Conservation (phyloP, 2,797 vertebrate species). For the Rhincodon typus region DNA sequence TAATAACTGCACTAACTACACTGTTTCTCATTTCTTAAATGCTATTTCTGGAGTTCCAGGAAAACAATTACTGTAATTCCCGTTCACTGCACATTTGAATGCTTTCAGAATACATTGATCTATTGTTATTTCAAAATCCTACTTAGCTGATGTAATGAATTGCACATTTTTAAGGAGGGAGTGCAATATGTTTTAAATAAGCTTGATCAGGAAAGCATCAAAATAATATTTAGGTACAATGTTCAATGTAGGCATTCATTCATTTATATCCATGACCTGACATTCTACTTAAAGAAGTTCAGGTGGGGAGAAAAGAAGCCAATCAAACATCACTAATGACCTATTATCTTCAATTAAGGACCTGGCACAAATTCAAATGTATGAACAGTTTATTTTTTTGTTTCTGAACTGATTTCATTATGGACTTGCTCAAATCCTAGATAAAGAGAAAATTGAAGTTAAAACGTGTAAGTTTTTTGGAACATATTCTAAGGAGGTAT, state of each 20-base stretch:
- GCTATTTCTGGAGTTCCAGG: not conserved
- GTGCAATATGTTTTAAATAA: not conserved
- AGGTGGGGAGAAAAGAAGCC: not conserved
- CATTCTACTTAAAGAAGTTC: not conserved
- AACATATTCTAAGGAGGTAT: not conserved
- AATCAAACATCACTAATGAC: slow-evolving; percentile 1
- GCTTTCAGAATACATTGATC: not conserved
- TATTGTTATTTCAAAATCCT: not conserved
- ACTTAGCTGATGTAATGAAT: not conserved
- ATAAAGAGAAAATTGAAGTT: not conserved
- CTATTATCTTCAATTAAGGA: not conserved
- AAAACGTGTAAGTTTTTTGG: not conserved
- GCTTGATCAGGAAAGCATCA: not conserved
- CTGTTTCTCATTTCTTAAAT: not conserved
- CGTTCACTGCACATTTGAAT: not conserved
- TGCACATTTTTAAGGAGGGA: not conserved
- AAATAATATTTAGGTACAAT: not conserved
- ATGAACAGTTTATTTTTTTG: not conserved
- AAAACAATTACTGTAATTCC: slow-evolving; percentile 10
- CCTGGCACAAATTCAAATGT: not conserved
- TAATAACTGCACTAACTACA: not conserved
- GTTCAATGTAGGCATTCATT: slow-evolving; percentile 3
- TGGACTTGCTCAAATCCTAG: not conserved
- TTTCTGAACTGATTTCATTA: not conserved
- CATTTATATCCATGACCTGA: slow-evolving; percentile 10